Conservation (phyloP, 2,888 invertebrate species). For the Incurvaria masculella region DNA sequence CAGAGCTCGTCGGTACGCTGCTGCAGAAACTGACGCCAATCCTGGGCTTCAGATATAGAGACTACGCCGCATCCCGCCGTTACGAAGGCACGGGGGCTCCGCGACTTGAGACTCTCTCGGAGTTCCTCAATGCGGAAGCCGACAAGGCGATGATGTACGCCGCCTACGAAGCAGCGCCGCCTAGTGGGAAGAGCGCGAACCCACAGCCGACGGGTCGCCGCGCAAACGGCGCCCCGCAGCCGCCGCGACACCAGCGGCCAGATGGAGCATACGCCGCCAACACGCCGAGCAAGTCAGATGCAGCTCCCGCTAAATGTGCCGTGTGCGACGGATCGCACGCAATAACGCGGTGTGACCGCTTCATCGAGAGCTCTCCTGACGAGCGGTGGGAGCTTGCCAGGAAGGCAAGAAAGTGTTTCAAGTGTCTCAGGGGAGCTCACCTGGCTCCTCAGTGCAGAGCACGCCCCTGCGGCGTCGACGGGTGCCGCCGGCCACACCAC, state of each 20-base stretch:
- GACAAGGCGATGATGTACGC: background rate
- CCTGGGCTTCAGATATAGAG: too few relatives aligned
- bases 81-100: background rate
- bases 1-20: background rate
- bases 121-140: constrained; percentile 1
- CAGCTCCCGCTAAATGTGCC: background rate
- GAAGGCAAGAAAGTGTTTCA: background rate
- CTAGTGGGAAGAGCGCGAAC: constrained; percentile 1
- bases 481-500: background rate
- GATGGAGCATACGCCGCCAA: background rate
- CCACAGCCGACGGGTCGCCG: background rate
- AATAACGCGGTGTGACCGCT: constrained; percentile 5
- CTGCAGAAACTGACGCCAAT: too few relatives aligned
- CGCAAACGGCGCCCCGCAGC: background rate
- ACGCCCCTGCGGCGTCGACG: background rate
- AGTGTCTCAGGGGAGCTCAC: background rate
- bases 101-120: background rate
- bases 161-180: background rate
- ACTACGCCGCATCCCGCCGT: too few relatives aligned
- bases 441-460: background rate
- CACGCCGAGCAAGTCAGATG: constrained; percentile 6
- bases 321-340: constrained; percentile 5
- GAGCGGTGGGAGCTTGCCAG: background rate
- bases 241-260: constrained; percentile 7
- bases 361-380: background rate